Conservation (phyloP, 2,797 vertebrate genomes). For the Lutjanus campechanus region DNA sequence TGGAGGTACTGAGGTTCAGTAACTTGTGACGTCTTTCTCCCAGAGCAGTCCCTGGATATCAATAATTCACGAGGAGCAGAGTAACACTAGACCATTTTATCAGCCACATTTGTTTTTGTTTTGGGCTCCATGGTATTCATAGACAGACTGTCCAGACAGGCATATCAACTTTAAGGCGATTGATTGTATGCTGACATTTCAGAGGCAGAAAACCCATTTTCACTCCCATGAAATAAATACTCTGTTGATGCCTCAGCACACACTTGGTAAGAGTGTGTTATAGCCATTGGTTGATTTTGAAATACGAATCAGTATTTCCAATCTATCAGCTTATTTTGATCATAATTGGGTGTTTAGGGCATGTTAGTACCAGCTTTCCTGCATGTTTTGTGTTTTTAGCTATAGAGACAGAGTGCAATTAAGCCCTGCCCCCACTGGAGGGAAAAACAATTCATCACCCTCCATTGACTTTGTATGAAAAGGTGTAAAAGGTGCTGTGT, state of each 20-base stretch:
- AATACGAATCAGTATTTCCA: slow-evolving; percentile 54
- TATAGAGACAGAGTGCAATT: neutral
- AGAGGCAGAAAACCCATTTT: slow-evolving; percentile 74
- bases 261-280: slow-evolving; percentile 64
- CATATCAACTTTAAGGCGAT: slow-evolving; percentile 82
- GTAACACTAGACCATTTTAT: slow-evolving; percentile 76
- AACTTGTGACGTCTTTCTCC: slow-evolving; percentile 68
- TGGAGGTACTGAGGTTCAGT: slow-evolving; percentile 83
- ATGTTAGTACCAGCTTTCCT: slow-evolving; percentile 72
- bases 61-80: slow-evolving; percentile 81
- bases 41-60: slow-evolving; percentile 59
- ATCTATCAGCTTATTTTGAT: slow-evolving; percentile 41
- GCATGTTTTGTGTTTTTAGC: slow-evolving; percentile 78
- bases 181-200: slow-evolving; percentile 81
- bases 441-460: no score
- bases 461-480: no score
- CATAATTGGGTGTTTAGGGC: slow-evolving; percentile 68
- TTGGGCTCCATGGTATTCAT: slow-evolving; percentile 80
- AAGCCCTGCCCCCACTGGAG: no score
- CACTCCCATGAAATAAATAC: slow-evolving; percentile 76
- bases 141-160: slow-evolving; percentile 78
- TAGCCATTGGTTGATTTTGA: slow-evolving; percentile 49
- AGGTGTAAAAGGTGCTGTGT: no score
- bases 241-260: slow-evolving; percentile 53
- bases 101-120: slow-evolving; percentile 85